phyloP scores from a whole-genome alignment of 2,888 invertebrate genomes.

The Leptarthrus brevirostris region DNA sequence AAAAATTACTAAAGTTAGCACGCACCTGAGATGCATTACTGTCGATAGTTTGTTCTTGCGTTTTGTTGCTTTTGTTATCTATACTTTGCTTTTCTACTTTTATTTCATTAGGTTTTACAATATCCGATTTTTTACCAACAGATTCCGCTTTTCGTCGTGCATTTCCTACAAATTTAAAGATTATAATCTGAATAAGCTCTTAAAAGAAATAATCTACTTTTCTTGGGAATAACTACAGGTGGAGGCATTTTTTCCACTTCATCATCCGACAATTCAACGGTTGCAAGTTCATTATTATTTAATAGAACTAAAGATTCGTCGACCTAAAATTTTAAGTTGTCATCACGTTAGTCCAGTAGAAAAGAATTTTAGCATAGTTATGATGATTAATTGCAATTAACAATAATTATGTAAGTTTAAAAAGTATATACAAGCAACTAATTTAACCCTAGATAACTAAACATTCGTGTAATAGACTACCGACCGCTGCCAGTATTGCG shows the following conservation, averaged over 20 bases:
- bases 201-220: constrained; percentile 42
- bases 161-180: constrained; percentile 29
- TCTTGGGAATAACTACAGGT: constrained; percentile 48
- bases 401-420: too few species aligned
- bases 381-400: too few species aligned
- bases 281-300: neutral
- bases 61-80: neutral
- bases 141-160: constrained; percentile 35
- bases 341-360: neutral
- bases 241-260: constrained; percentile 54
- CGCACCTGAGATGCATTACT: neutral
- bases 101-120: neutral
- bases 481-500: too few species aligned
- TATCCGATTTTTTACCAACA: constrained; percentile 15
- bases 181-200: constrained; percentile 53
- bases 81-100: constrained; percentile 42
- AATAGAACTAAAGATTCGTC: constrained; percentile 49
- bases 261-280: constrained; percentile 50
- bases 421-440: too few species aligned
- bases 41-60: neutral
- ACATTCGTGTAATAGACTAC: too few species aligned
- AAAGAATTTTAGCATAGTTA: too few species aligned
- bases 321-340: constrained; percentile 40
- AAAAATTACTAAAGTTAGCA: too few species aligned
- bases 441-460: too few species aligned